phyloP scores from a whole-genome alignment of 2,113 vertebrate species.

The Thomomys bottae region DNA sequence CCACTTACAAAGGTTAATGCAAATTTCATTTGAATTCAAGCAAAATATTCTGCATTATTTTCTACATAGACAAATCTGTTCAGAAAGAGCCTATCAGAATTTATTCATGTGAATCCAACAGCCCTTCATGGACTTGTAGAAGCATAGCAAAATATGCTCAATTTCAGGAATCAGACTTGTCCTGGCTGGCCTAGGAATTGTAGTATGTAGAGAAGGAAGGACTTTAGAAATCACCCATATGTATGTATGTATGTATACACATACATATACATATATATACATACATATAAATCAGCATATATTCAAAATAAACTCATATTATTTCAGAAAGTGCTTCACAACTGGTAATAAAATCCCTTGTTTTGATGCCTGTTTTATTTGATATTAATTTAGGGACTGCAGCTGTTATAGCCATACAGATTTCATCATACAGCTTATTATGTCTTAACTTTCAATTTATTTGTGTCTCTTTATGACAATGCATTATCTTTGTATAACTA shows the following conservation, averaged over 20 bases:
- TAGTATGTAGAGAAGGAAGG: background rate
- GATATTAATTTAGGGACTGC: background rate
- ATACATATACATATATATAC: too few species aligned
- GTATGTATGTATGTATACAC: too few species aligned
- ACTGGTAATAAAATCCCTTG: background rate
- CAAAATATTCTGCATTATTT: constrained; percentile 74
- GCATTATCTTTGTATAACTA: background rate
- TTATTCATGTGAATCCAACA: constrained; percentile 71
- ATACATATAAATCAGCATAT: background rate
- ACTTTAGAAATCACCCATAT: constrained; percentile 16
- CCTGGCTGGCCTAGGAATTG: background rate
- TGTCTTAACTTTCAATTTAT: constrained; percentile 25
- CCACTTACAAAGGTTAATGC: constrained; percentile 81
- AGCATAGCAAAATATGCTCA: constrained; percentile 51
- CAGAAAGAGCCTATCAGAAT: constrained; percentile 67
- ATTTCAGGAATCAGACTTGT: constrained; percentile 52
- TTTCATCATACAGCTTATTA: background rate
- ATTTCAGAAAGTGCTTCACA: constrained; percentile 35
- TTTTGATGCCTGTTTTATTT: constrained; percentile 34
- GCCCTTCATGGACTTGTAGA: constrained; percentile 66
- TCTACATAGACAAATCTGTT: constrained; percentile 70
- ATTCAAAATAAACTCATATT: constrained; percentile 12
- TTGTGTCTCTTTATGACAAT: constrained; percentile 8
- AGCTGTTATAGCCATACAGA: background rate
- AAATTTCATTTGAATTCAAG: constrained; percentile 77